phyloP scores from a whole-genome alignment of 2,888 invertebrate genomes.

The Leptinotarsa peninsularis region DNA sequence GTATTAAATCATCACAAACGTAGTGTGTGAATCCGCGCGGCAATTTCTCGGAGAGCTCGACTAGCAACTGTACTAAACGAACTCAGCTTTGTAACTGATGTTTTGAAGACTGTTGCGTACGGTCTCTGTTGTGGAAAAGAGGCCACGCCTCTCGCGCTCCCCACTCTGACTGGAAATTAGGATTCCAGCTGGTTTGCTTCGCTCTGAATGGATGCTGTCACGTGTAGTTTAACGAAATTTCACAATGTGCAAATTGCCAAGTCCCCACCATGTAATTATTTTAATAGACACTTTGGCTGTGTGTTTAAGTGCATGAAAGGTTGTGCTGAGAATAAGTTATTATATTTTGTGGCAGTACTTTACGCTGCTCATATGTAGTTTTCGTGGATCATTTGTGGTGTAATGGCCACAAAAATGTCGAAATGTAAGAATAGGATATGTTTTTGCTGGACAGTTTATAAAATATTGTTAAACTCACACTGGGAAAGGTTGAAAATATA shows the following conservation, averaged over 20 bases:
- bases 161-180: constrained; percentile 56
- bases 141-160: constrained; percentile 60
- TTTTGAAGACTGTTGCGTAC: constrained; percentile 55
- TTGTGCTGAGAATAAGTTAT: constrained; percentile 18
- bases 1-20: constrained; percentile 51
- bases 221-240: constrained; percentile 58
- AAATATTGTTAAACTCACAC: no score
- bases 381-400: not conserved
- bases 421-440: no score
- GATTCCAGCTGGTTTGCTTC: constrained; percentile 58
- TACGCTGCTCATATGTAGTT: not conserved
- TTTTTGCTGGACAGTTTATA: no score
- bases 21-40: constrained; percentile 21
- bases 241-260: constrained; percentile 59
- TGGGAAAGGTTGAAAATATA: no score
- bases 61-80: constrained; percentile 41
- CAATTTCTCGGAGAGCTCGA: constrained; percentile 24
- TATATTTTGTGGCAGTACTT: constrained; percentile 1
- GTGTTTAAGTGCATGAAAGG: constrained; percentile 21
- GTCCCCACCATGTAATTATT: constrained; percentile 50
- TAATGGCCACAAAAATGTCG: no score
- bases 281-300: constrained; percentile 39
- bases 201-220: constrained; percentile 62
- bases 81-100: constrained; percentile 51
- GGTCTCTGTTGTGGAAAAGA: constrained; percentile 58